Base-by-base conservation (phyloP, 2,113 vertebrate genomes). In the Probosciger aterrimus region DNA sequence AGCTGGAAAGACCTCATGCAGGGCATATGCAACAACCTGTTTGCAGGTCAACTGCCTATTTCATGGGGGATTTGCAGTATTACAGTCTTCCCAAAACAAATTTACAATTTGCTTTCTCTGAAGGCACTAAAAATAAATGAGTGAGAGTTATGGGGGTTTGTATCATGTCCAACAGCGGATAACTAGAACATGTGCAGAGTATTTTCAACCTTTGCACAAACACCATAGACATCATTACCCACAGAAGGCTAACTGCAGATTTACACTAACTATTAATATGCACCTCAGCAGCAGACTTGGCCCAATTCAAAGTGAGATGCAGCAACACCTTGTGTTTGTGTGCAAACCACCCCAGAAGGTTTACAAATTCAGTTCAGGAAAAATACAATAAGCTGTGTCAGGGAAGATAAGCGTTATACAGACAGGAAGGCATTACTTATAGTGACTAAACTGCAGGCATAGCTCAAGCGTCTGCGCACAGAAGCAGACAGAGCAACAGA, bases 91-190 rank as follows among this genome's bases (percentile, higher is more conserved):
- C 22, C 69, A 8, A 41, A 83, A 65, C 16, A 12, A 53, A 82
- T 92, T 81, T 73, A 43, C 7, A 81, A 37, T 81, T 90, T n/a
- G 7, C 73, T 63, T 62, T 95, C 73, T 69, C 37, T n/a, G 57
- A 82, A 83, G 73, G 35, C n/a, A 80, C 28, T 63, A 55, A 92
- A 95, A 67, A 39, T 20, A 67, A 68, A 88, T 18, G 57, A 35
- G 7, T 14, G 35, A 63, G 24, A 49, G 39, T 24, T 60, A 18
- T 4, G 7, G 47, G 39, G n/a, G 31, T 43, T 49, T 33, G 30
- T 35, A 49, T 55, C 12, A 18, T 4, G 13, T 16, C 33, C 64
- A 53, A 37, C 11, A 53, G 68, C 2, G 22, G 65, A 31, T 13
- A 74, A 68, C 30, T 35, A 35, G 28, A 91, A 80, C 31, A 59